These are phyloP conservation scores for Leptinotarsa defecta DNA, from an alignment of 1,140 invertebrate genomes.

Conservation along the genomic window DNA sequence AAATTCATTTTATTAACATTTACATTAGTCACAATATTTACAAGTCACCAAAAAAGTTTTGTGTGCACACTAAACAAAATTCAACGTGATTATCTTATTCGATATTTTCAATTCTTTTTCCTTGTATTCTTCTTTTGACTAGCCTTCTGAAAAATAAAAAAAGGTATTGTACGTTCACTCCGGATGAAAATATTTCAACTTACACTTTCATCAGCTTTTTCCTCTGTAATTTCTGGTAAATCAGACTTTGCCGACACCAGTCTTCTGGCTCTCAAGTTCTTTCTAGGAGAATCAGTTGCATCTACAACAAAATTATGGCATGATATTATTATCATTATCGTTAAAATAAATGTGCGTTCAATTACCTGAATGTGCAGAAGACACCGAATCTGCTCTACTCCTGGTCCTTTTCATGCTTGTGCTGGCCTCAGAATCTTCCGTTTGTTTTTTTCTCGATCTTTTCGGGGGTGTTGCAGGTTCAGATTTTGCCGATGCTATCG, in stretches of 20 bases:
- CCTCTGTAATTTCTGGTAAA: constrained; percentile 29
- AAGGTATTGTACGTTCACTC: background rate
- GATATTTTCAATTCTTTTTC: background rate
- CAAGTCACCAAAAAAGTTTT: background rate
- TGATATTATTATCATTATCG: too few relatives aligned
- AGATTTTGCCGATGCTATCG: constrained; percentile 28
- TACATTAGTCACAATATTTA: constrained; percentile 1
- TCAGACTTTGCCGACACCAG: constrained; percentile 22
- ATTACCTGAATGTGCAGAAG: background rate
- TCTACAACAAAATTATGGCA: constrained; percentile 11
- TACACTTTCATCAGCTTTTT: constrained; percentile 14
- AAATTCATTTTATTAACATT: background rate
- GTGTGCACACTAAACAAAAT: background rate
- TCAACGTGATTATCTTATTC: background rate
- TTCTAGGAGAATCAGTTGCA: background rate
- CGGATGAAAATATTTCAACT: background rate
- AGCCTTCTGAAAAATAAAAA: background rate
- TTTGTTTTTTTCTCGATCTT: constrained; percentile 18
- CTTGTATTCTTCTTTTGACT: background rate
- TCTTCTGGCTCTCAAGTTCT: constrained; percentile 4
- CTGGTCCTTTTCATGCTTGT: constrained; percentile 10
- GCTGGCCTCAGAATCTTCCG: background rate
- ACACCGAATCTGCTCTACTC: constrained; percentile 27
- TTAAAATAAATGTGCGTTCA: too few relatives aligned
- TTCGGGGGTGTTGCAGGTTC: constrained; percentile 18